phyloP scores from a whole-genome alignment of 2,113 vertebrate genomes.

The Arenaria interpres region DNA sequence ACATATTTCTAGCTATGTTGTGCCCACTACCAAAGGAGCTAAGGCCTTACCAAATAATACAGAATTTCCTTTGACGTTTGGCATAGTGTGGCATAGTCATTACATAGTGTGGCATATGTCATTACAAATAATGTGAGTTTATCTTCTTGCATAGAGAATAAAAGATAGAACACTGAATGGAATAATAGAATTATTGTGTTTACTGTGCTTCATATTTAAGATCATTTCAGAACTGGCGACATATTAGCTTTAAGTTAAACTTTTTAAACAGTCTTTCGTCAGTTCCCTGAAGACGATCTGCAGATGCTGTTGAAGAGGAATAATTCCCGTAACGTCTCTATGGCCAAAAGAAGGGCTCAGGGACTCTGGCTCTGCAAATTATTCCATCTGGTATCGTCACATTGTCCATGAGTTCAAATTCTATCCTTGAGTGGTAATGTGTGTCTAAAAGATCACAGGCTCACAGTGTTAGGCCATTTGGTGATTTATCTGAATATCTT shows the following conservation, averaged over 20 bases:
- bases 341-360: rapidly evolving
- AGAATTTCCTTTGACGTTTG: neutral
- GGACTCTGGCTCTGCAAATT: neutral
- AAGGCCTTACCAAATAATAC: neutral
- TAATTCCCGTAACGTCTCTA: neutral
- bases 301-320: neutral
- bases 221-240: neutral
- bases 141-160: neutral
- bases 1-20: neutral
- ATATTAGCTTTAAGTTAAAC: neutral
- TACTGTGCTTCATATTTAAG: neutral
- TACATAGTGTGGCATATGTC: no score
- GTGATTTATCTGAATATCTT: neutral
- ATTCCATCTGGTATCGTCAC: neutral
- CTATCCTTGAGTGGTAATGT: neutral
- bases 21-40: neutral
- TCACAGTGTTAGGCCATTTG: neutral
- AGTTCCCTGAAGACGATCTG: neutral
- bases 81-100: no score
- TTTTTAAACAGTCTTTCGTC: neutral
- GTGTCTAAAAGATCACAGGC: neutral
- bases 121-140: neutral
- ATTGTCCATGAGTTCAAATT: neutral
- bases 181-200: neutral
- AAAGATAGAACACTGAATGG: neutral